Evolutionary conservation across 2,888 invertebrate genomes (phyloP).

Genomic region (Andrena trimmerana): DNA sequence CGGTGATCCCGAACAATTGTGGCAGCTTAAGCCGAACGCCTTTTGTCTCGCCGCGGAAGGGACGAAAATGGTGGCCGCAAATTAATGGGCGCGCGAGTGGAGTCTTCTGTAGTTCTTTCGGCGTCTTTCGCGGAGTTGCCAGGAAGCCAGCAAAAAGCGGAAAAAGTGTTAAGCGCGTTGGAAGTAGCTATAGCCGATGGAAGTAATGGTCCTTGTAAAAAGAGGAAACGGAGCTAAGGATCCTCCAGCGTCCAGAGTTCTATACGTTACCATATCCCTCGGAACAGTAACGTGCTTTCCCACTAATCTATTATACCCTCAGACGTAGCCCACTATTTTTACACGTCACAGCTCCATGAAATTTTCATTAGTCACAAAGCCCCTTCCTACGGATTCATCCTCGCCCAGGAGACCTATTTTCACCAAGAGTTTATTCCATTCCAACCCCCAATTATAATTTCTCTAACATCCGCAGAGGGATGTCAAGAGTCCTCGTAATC

Average conservation of each 20-base stretch:
- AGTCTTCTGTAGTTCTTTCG: conserved; percentile 60
- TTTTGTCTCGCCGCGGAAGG: conserved; percentile 33
- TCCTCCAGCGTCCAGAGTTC: conserved; percentile 38
- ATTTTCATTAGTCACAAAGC: conserved; percentile 35
- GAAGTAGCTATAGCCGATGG: conserved; percentile 55
- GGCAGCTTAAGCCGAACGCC: conserved; percentile 25
- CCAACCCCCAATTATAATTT: too few species aligned
- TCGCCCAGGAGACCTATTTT: too few species aligned
- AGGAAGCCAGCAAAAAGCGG: conserved; percentile 52
- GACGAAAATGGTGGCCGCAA: conserved; percentile 40
- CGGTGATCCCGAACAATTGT: conserved; percentile 29
- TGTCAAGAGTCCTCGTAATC: conserved; percentile 15
- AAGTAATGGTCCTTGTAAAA: conserved; percentile 60
- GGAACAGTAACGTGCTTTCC: conserved; percentile 48
- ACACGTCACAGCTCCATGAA: conserved; percentile 3
- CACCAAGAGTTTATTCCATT: too few species aligned
- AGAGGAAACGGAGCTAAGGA: conserved; percentile 49
- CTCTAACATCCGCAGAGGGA: too few species aligned
- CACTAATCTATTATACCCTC: conserved; percentile 38
- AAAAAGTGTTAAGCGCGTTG: conserved; percentile 62
- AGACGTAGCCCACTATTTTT: conserved; percentile 18
- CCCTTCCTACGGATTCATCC: not conserved
- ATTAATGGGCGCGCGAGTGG: conserved; percentile 59
- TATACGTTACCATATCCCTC: conserved; percentile 54
- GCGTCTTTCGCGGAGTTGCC: conserved; percentile 51